Evolutionary conservation across 2,113 vertebrate species (phyloP).

Genomic region (Salvelinus fontinalis): DNA sequence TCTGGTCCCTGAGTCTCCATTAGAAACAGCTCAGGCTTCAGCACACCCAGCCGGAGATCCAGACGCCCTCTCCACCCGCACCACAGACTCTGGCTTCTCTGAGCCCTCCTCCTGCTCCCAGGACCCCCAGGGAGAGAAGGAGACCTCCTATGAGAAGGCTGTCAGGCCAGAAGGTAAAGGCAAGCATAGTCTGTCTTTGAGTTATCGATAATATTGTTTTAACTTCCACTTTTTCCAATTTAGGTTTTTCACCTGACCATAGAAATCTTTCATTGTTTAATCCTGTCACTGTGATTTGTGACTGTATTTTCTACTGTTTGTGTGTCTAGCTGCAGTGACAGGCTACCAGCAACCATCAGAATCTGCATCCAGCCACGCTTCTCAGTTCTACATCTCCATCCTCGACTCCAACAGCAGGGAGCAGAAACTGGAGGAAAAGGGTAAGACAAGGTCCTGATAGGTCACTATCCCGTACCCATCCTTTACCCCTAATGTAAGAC

Average conservation of each 20-base stretch:
- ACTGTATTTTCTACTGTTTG: not conserved
- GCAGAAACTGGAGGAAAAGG: slow-evolving; percentile 91
- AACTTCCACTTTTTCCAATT: no score
- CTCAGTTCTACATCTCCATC: slow-evolving; percentile 89
- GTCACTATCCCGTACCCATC: no score
- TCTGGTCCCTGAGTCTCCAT: slow-evolving; percentile 31
- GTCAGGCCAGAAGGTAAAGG: slow-evolving; percentile 90
- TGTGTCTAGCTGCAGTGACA: slow-evolving; percentile 82
- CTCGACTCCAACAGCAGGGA: slow-evolving; percentile 86
- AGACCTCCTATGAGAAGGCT: slow-evolving; percentile 84
- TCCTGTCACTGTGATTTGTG: not conserved
- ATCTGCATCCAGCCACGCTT: slow-evolving; percentile 71
- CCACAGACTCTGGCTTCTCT: slow-evolving; percentile 83
- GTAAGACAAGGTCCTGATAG: slow-evolving; percentile 57
- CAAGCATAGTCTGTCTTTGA: not conserved
- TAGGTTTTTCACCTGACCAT: no score
- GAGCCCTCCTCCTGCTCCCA: slow-evolving; percentile 74
- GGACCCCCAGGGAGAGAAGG: slow-evolving; percentile 79
- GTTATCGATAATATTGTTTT: no score
- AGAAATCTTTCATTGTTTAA: not conserved
- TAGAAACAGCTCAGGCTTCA: slow-evolving; percentile 45
- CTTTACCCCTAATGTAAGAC: no score
- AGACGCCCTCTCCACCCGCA: slow-evolving; percentile 67
- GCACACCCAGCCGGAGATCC: slow-evolving; percentile 61
- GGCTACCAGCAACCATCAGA: slow-evolving; percentile 92